Evolutionary conservation across 1,140 invertebrate species (phyloP).

Genomic region (Metaphire vulgaris): DNA sequence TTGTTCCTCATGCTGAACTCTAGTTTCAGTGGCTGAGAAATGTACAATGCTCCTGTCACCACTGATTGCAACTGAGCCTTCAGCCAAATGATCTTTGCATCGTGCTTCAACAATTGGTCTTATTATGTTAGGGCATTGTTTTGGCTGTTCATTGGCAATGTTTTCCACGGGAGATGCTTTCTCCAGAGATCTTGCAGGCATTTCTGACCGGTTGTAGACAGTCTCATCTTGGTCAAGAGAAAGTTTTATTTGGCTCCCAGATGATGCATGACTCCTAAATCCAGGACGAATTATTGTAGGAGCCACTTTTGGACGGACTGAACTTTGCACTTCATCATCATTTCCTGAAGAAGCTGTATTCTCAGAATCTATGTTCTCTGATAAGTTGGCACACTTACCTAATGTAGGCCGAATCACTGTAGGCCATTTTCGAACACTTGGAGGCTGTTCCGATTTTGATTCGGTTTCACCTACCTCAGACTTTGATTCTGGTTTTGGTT

Average conservation of each 20-base stretch:
- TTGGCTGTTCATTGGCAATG: background rate
- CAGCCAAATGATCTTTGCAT: background rate
- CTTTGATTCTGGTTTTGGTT: background rate
- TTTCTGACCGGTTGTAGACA: background rate
- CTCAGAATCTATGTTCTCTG: background rate
- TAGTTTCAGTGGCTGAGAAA: background rate
- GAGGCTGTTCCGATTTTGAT: background rate
- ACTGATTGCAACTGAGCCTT: background rate
- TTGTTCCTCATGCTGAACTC: background rate
- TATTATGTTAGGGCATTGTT: background rate
- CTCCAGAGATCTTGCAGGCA: background rate
- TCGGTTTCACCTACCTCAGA: background rate
- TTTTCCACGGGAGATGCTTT: background rate
- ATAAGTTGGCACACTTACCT: background rate
- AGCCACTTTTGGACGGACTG: background rate
- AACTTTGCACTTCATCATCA: too few relatives aligned
- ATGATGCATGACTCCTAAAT: too few relatives aligned
- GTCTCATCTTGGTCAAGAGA: too few relatives aligned
- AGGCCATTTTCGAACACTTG: background rate
- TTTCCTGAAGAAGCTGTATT: background rate
- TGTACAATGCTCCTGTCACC: background rate
- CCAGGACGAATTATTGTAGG: background rate
- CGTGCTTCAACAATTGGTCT: background rate
- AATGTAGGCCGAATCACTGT: background rate
- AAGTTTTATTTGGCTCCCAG: too few relatives aligned